These are phyloP conservation scores for Heliconius nattereri DNA, from an alignment of 1,140 invertebrate species.

Conservation along the genomic window DNA sequence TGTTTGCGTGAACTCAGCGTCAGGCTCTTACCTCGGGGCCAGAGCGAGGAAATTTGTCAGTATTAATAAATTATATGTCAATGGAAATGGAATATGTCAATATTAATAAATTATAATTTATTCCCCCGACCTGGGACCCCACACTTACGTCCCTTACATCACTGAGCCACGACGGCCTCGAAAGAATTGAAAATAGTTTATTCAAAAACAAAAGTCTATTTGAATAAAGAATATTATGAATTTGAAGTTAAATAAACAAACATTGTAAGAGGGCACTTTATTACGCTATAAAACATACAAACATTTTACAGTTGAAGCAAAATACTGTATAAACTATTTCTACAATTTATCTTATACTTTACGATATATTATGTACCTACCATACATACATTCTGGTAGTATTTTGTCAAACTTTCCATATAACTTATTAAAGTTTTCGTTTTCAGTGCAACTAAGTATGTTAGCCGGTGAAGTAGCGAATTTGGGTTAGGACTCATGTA, in stretches of 20 bases:
- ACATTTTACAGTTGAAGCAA: not conserved
- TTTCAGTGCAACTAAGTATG: not conserved
- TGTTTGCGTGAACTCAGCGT: no score
- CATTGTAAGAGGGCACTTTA: not conserved
- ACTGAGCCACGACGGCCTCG: no score
- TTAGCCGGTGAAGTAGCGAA: not conserved
- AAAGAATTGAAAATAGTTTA: no score
- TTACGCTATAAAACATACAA: not conserved
- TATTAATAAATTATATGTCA: no score
- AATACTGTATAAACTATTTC: not conserved
- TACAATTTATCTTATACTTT: not conserved
- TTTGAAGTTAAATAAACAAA: not conserved
- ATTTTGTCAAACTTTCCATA: constrained; percentile 3
- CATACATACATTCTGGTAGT: not conserved
- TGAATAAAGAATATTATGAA: not conserved
- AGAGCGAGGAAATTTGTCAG: no score
- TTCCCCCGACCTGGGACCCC: no score
- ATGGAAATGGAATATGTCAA: no score
- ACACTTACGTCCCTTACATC: no score
- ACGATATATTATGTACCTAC: not conserved
- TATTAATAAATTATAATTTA: no score
- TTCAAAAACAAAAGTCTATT: no score
- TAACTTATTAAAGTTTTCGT: constrained; percentile 10
- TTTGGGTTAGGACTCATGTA: not conserved
- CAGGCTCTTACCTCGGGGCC: no score